These are phyloP conservation scores for Dryococelus australis DNA, from an alignment of 2,888 invertebrate genomes.

Conservation along the genomic window DNA sequence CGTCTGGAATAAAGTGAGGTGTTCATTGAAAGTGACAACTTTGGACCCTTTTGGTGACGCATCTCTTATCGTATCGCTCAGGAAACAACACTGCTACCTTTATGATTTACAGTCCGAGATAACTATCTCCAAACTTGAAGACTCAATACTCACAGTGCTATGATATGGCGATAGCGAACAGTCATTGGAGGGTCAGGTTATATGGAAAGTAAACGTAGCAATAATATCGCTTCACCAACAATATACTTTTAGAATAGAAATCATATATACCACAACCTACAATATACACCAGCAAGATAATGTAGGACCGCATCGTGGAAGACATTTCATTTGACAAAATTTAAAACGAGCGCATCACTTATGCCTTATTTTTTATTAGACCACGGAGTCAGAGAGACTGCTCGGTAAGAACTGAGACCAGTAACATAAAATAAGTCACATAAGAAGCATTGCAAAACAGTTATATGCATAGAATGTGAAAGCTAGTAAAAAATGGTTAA, in stretches of 20 bases:
- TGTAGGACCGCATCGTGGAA: not conserved
- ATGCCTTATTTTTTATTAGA: not conserved
- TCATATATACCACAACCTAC: not conserved
- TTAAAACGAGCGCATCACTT: not conserved
- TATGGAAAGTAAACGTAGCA: too few species aligned
- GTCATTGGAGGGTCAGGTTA: not conserved
- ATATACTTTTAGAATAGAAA: not conserved
- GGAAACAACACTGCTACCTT: not conserved
- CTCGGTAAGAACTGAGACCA: not conserved
- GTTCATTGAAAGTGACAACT: not conserved
- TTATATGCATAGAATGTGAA: not conserved
- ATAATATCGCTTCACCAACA: too few species aligned
- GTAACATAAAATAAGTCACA: not conserved
- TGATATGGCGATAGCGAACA: too few species aligned
- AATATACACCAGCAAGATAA: not conserved
- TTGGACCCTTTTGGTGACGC: not conserved
- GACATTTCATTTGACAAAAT: not conserved
- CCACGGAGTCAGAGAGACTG: not conserved
- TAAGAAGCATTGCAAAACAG: not conserved
- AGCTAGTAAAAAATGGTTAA: not conserved
- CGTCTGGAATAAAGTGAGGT: not conserved
- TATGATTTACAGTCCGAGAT: not conserved
- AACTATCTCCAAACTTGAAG: not conserved
- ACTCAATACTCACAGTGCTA: not conserved
- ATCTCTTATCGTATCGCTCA: not conserved